Conservation (phyloP, 2,797 vertebrate genomes). For the Semotilus atromaculatus region DNA sequence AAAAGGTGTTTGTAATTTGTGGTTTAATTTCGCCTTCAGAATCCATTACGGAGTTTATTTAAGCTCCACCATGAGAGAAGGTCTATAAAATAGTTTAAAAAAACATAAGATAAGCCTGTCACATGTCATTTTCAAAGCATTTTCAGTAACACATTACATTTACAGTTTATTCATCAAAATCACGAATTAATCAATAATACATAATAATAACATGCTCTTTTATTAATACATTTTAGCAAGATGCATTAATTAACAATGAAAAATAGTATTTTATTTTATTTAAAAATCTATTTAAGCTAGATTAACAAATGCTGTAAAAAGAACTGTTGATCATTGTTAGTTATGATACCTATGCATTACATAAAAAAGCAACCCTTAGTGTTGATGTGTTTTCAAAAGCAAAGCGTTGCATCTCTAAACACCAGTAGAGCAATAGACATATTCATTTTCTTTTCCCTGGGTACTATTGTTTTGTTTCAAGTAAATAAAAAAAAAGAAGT, state of each 20-base stretch:
- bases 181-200: neutral
- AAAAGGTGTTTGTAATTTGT: neutral
- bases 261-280: neutral
- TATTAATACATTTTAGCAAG: neutral
- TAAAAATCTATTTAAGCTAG: neutral
- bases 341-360: neutral
- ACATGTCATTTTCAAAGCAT: neutral
- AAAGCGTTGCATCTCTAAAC: neutral
- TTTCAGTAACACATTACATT: neutral
- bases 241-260: neutral
- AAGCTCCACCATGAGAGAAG: neutral
- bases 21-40: neutral
- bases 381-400: neutral
- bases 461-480: conserved; percentile 2
- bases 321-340: neutral
- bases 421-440: neutral
- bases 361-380: neutral
- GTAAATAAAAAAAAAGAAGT: neutral
- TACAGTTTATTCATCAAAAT: neutral
- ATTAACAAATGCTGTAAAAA: neutral
- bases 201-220: neutral
- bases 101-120: neutral
- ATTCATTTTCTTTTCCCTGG: neutral
- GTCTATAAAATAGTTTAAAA: neutral
- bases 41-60: neutral